A percentile compares a stretch with the other conserved stretches of the same genome.
Conservation (phyloP, 1,140 invertebrate genomes). For the Mizuhopecten yessoensis region DNA sequence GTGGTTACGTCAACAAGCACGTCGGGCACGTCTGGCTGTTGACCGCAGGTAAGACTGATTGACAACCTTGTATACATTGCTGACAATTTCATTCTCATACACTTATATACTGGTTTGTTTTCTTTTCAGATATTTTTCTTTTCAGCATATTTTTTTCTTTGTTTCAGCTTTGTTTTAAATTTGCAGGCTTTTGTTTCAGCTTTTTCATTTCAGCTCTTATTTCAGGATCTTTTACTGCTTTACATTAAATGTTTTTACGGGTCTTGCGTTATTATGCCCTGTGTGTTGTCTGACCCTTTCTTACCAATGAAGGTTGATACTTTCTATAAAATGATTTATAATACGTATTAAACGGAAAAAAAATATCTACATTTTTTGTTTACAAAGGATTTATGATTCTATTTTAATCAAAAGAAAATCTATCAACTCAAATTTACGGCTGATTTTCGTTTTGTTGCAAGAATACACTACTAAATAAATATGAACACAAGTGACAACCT, state of each 20-base stretch:
- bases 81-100: background rate
- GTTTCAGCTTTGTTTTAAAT: background rate
- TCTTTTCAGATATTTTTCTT: background rate
- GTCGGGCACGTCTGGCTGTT: conserved; percentile 65
- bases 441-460: too few relatives aligned
- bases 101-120: background rate
- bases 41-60: conserved; percentile 62
- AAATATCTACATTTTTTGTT: background rate
- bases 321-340: background rate
- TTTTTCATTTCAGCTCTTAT: background rate
- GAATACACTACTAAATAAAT: background rate
- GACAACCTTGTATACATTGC: background rate
- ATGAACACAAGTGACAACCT: background rate
- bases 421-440: background rate
- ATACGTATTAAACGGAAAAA: background rate
- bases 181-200: background rate
- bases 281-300: background rate
- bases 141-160: background rate
- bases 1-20: conserved; percentile 65
- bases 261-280: background rate
- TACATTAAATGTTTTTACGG: background rate
- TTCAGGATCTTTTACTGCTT: background rate
- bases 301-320: background rate
- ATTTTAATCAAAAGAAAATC: background rate
- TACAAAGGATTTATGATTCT: background rate